Conservation (phyloP, 2,113 vertebrate species). For the Taxidea taxus region DNA sequence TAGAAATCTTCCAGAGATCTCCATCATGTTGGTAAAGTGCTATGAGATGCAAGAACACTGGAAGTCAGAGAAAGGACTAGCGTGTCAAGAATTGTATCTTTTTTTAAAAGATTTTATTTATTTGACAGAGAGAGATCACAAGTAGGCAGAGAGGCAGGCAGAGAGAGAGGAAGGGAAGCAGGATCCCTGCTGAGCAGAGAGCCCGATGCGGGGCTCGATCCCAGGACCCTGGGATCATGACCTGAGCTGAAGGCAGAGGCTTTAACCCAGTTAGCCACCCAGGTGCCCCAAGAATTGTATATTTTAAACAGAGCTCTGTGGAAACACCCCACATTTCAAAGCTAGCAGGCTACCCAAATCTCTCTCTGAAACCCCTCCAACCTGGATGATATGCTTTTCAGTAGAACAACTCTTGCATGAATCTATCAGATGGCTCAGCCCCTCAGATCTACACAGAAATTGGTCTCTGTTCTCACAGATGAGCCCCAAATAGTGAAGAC, state of each 20-base stretch:
- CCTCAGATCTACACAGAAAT: neutral
- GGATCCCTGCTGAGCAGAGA: no score
- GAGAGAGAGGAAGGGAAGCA: no score
- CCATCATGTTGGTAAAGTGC: neutral
- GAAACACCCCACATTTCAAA: neutral
- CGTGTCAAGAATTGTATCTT: neutral
- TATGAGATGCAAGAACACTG: rapidly evolving
- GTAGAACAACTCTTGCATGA: neutral
- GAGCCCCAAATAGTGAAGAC: neutral
- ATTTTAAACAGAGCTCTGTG: neutral
- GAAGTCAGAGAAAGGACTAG: neutral
- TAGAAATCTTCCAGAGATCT: neutral
- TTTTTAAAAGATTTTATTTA: no score
- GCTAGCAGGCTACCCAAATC: neutral
- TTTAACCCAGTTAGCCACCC: no score
- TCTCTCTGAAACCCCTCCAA: neutral
- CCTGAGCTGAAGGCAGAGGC: no score
- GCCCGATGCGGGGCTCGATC: no score
- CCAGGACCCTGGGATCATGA: no score
- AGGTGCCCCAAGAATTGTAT: neutral
- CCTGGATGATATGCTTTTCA: neutral
- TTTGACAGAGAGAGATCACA: no score
- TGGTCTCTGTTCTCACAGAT: neutral
- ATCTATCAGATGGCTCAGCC: neutral
- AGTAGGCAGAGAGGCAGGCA: no score